Evolutionary conservation across 2,797 vertebrate genomes (phyloP), one percentile per base, ranked within the genome.

Genomic region (Poeciliopsis paucimaculata): DNA sequence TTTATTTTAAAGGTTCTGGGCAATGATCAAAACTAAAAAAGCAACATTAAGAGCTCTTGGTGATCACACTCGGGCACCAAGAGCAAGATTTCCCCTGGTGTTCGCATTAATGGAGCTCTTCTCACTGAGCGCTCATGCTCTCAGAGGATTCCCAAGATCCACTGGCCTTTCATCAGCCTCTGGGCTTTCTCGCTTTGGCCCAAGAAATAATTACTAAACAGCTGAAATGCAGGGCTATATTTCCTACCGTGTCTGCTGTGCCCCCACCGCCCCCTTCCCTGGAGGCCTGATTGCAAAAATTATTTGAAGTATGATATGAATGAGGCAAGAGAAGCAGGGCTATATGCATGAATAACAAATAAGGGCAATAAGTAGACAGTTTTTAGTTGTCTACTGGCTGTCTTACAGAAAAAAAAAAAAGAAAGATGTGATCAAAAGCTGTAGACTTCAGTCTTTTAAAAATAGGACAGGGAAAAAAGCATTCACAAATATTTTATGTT

Each of bases 281-380:
- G 0, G 85, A 88, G 93, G 92, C 90, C 88, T 91, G 89, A 93
- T 94, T 93, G 92, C 89, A 79, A 91, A 93, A 93, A 93, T 93
- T 88, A 94, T 94, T 91, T 94, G 91, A 94, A 94, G 91, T 92
- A 92, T 87, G 87, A 92, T 93, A 91, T 86, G 88, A 93, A 93
- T 89, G 89, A 90, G 81, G 90, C 90, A 86, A 88, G 90, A 91
- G 87, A 82, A 92, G 87, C 76, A 76, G 81, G 60, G 86, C 87
- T 83, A 79, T 81, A 88, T 89, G 83, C 90, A 90, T 93, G 91
- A 92, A 94, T 93, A 90, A 90, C 88, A 91, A 91, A 93, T 86
- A 86, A 53, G 83, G 80, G 26, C 81, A 84, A 75, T 76, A 86
- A 78, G 82, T 93, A 90, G 86, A 79, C 77, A 70, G 83, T 72